Conservation (phyloP, 2,797 vertebrate species). For the Phylloscopus collybita region DNA sequence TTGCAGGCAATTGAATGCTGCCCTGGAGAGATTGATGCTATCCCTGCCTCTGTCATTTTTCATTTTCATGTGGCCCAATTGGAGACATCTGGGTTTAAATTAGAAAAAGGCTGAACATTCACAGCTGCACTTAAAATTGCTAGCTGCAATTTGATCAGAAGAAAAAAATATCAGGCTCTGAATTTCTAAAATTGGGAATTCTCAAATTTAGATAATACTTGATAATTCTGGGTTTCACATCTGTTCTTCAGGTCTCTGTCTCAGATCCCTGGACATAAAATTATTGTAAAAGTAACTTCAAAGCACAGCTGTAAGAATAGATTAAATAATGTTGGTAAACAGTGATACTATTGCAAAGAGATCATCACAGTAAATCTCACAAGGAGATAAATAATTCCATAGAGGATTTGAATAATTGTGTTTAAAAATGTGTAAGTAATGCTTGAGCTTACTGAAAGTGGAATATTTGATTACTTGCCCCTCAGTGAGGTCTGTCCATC, state of each 20-base stretch:
- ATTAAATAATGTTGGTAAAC: not conserved
- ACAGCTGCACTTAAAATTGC: constrained; percentile 43
- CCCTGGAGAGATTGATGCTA: constrained; percentile 23
- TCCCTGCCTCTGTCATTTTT: constrained; percentile 22
- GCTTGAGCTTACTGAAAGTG: not conserved
- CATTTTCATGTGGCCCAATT: not conserved
- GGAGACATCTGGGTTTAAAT: constrained; percentile 43
- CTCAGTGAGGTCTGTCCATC: not conserved
- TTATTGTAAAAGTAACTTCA: not conserved
- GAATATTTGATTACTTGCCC: not conserved
- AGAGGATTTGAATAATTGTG: not conserved
- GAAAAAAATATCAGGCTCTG: not conserved
- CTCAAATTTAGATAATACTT: not conserved
- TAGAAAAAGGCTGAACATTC: constrained; percentile 16
- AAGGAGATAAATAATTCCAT: constrained; percentile 1
- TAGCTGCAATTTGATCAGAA: not conserved
- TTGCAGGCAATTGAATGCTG: not conserved
- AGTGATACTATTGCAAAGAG: not conserved
- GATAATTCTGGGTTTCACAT: not conserved
- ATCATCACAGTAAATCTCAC: not conserved
- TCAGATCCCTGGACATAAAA: not conserved
- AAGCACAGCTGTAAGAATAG: not conserved
- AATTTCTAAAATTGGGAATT: not conserved
- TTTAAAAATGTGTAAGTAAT: not conserved
- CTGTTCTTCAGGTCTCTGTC: not conserved